A percentile compares a stretch with the other conserved stretches of the same genome.
Conservation (phyloP, 2,113 vertebrate species). For the Oreochromis niloticus region DNA sequence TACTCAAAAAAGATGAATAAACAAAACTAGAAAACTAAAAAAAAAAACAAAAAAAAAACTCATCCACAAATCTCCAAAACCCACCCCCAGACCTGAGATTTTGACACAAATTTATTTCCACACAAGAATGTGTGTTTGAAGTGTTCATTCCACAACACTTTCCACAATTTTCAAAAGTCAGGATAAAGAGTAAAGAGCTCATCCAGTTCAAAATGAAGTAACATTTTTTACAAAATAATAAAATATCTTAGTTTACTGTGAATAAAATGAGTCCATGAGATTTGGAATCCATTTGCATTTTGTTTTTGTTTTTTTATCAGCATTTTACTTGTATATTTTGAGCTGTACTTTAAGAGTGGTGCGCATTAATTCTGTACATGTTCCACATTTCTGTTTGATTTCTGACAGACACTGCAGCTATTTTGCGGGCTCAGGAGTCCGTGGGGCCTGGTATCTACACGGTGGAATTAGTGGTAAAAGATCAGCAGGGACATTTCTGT, state of each 20-base stretch:
- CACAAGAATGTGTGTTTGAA: too few species aligned
- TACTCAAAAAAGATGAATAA: neutral
- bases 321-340: neutral
- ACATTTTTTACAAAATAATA: too few species aligned
- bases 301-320: neutral
- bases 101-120: too few species aligned
- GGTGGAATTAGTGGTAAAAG: neutral
- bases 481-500: neutral
- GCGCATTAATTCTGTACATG: neutral
- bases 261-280: too few species aligned
- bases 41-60: too few species aligned
- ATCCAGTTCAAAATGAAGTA: too few species aligned
- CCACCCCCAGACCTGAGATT: too few species aligned
- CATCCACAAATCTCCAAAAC: too few species aligned
- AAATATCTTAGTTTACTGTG: too few species aligned
- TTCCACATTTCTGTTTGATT: neutral
- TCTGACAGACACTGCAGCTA: neutral
- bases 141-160: too few species aligned
- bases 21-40: neutral
- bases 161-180: too few species aligned
- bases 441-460: neutral
- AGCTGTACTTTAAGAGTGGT: neutral
- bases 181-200: too few species aligned
- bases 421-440: neutral
- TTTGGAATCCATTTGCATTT: neutral